Percentiles rank a stretch among this genome's conserved stretches.
These are phyloP conservation scores for Mesoligia furuncula DNA, from an alignment of 2,888 invertebrate species.

Conservation along the genomic window DNA sequence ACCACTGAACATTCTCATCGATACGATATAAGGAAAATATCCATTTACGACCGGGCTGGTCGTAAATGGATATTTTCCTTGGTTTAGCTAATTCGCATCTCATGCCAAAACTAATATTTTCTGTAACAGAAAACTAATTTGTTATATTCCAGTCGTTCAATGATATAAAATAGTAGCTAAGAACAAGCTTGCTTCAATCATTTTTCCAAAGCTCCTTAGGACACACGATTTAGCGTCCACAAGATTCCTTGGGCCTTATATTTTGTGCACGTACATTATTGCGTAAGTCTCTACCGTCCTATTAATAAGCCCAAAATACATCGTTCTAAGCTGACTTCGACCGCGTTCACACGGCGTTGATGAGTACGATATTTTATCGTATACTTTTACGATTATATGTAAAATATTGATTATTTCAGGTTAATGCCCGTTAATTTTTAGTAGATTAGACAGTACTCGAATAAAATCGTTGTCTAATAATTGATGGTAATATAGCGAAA, in stretches of 20 bases:
- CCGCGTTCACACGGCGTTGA: not conserved
- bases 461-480: not conserved
- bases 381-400: too few species aligned
- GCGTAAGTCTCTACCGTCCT: not conserved
- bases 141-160: not conserved
- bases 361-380: not conserved
- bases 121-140: slow-evolving; percentile 1
- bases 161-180: slow-evolving; percentile 1
- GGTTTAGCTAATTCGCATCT: not conserved
- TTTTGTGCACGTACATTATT: slow-evolving; percentile 30
- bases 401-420: too few species aligned
- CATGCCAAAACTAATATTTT: not conserved
- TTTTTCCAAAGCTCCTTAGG: slow-evolving; percentile 30
- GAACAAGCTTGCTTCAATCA: slow-evolving; percentile 7
- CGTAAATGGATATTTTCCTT: too few species aligned
- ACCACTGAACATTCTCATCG: too few species aligned
- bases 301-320: slow-evolving; percentile 31
- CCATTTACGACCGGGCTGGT: too few species aligned
- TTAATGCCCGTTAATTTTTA: not conserved
- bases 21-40: too few species aligned
- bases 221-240: slow-evolving; percentile 18
- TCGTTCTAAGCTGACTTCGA: not conserved
- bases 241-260: not conserved
- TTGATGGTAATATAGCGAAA: too few species aligned
- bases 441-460: not conserved